Evolutionary conservation across 2,113 vertebrate genomes (phyloP).

Genomic region (Pangasianodon hypophthalmus): DNA sequence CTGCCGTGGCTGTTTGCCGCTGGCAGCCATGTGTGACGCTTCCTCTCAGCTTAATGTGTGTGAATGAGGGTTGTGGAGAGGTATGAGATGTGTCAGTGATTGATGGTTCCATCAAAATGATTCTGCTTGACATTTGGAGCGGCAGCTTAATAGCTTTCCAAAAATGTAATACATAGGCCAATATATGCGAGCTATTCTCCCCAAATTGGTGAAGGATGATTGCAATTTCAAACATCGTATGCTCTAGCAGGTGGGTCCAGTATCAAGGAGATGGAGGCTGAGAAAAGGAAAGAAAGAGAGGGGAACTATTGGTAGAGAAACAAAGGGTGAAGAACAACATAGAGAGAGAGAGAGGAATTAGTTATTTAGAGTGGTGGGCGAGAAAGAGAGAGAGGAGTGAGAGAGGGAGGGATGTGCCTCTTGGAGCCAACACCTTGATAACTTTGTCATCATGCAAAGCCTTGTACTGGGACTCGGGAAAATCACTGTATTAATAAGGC

Average conservation of each 20-base stretch:
- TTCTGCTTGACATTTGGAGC: neutral
- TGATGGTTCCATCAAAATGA: constrained; percentile 12
- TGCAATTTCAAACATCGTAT: constrained; percentile 36
- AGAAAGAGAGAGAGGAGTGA: neutral
- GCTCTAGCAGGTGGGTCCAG: constrained; percentile 32
- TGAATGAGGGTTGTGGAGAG: constrained; percentile 21
- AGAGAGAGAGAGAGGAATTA: neutral
- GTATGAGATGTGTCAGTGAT: constrained; percentile 20
- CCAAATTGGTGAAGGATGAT: constrained; percentile 33
- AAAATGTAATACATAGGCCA: constrained; percentile 34
- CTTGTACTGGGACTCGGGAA: constrained; percentile 44
- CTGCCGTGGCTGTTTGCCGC: neutral
- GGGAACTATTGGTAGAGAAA: neutral
- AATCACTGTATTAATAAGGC: constrained; percentile 36
- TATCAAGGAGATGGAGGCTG: neutral
- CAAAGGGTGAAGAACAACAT: neutral
- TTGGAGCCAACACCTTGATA: constrained; percentile 34
- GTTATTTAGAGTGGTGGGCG: neutral
- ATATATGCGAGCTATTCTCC: constrained; percentile 31
- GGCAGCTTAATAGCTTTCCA: constrained; percentile 10
- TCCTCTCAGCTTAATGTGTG: neutral
- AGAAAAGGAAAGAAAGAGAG: neutral
- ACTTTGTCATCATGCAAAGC: constrained; percentile 50
- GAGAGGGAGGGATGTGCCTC: constrained; percentile 24
- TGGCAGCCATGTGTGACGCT: constrained; percentile 15